phyloP scores from a whole-genome alignment of 2,113 vertebrate species.

The Eudyptes chrysolophus region DNA sequence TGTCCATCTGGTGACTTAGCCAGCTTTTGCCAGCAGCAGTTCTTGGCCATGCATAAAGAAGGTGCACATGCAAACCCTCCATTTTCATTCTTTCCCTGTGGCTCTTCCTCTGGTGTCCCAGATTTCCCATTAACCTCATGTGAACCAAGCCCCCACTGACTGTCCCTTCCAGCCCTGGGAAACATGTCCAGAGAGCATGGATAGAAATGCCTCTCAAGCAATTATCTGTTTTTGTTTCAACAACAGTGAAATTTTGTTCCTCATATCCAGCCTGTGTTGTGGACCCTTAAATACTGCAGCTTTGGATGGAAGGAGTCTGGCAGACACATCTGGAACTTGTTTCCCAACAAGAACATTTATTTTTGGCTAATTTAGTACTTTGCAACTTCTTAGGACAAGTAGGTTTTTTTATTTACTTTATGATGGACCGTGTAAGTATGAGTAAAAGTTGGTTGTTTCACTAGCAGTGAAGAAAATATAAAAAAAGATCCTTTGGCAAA shows the following conservation, averaged over 20 bases:
- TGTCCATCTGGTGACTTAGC: neutral
- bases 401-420: neutral
- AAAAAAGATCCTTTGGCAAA: slow-evolving; percentile 3
- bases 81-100: neutral
- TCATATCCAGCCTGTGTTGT: neutral
- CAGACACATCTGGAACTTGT: neutral
- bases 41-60: neutral
- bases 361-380: slow-evolving; percentile 11
- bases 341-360: neutral
- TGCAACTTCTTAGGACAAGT: neutral
- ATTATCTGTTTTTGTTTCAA: neutral
- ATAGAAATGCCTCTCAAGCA: neutral
- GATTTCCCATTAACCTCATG: neutral
- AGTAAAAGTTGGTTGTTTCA: slow-evolving; percentile 18
- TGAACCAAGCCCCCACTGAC: neutral
- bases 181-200: rapidly evolving
- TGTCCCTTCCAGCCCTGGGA: neutral
- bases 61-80: neutral
- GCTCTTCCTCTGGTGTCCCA: neutral
- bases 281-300: neutral
- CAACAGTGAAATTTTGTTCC: neutral
- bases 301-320: neutral
- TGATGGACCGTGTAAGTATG: neutral
- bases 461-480: neutral
- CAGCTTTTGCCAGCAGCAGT: neutral